These are phyloP conservation scores for Drosophila rellima DNA, from an alignment of 2,888 invertebrate species.

Conservation along the genomic window DNA sequence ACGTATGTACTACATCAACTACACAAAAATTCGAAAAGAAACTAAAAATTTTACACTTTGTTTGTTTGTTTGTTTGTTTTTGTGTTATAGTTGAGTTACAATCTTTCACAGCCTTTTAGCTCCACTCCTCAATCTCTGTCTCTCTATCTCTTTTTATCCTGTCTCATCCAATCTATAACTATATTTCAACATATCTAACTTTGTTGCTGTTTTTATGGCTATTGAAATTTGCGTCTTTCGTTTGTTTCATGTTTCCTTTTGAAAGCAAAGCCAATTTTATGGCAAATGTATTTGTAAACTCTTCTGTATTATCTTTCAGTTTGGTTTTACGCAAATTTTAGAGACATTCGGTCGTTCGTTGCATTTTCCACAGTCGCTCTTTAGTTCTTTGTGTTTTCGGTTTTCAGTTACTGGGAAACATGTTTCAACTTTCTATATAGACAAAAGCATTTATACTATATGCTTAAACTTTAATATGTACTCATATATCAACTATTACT, in stretches of 20 bases:
- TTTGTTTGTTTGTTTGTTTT: conserved; percentile 45
- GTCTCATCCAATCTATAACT: conserved; percentile 6
- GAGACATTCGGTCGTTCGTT: conserved; percentile 35
- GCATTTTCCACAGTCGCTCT: conserved; percentile 34
- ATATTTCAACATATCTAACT: conserved; percentile 35
- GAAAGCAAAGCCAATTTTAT: conserved; percentile 51
- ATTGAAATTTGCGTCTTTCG: conserved; percentile 51
- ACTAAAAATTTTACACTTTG: conserved; percentile 43
- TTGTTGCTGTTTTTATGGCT: conserved; percentile 51
- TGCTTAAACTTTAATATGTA: conserved; percentile 28
- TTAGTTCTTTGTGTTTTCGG: conserved; percentile 17
- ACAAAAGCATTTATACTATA: conserved; percentile 38
- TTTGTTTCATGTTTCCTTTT: conserved; percentile 46
- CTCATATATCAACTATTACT: conserved; percentile 20
- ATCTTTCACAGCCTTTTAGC: conserved; percentile 25
- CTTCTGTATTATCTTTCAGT: conserved; percentile 37
- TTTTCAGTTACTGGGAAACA: conserved; percentile 30
- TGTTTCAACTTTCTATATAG: conserved; percentile 36
- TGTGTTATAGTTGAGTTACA: conserved; percentile 49
- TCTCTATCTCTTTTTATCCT: conserved; percentile 1
- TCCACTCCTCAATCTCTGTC: conserved; percentile 6
- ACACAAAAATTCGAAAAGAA: conserved; percentile 29
- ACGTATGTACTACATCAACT: conserved; percentile 24
- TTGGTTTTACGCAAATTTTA: conserved; percentile 51
- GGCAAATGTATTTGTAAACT: conserved; percentile 47